A percentile compares a stretch with the other conserved stretches of the same genome.
Conservation (phyloP, 2,888 invertebrate genomes). For the Napeogenes inachia region DNA sequence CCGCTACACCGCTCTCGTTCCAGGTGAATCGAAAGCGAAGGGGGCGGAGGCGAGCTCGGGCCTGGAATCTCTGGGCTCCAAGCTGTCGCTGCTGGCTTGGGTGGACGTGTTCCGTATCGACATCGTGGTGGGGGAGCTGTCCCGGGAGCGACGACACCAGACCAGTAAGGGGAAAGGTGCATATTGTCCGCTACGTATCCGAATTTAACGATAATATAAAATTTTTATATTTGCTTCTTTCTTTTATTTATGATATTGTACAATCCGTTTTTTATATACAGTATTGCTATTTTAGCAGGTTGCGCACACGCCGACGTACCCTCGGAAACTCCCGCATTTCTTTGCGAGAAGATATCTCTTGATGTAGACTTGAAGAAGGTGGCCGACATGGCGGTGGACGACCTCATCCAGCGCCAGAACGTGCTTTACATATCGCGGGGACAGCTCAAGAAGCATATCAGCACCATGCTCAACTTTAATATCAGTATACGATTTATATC, state of each 20-base stretch:
- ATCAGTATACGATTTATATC: conserved; percentile 92
- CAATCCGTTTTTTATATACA: too few relatives aligned
- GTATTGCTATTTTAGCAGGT: not conserved
- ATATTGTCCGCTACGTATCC: not conserved
- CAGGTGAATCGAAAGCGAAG: conserved; percentile 38
- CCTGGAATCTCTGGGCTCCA: conserved; percentile 92
- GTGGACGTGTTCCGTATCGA: conserved; percentile 94
- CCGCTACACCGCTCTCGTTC: not conserved
- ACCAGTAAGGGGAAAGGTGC: conserved; percentile 49
- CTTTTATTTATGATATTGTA: not conserved
- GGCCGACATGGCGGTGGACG: conserved; percentile 92
- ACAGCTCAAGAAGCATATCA: conserved; percentile 93
- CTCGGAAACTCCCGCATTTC: conserved; percentile 90
- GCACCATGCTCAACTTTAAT: conserved; percentile 93
- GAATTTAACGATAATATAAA: not conserved
- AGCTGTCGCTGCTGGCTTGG: conserved; percentile 87
- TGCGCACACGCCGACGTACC: conserved; percentile 69
- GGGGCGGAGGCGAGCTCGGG: conserved; percentile 70
- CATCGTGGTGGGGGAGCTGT: conserved; percentile 94
- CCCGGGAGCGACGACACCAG: conserved; percentile 43
- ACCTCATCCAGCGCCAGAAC: conserved; percentile 88
- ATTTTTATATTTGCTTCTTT: not conserved
- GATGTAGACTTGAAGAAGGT: conserved; percentile 93
- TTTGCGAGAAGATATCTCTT: conserved; percentile 93
- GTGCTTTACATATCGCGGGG: conserved; percentile 91